Percentiles rank a stretch among this genome's conserved stretches.
phyloP scores from a whole-genome alignment of 2,888 invertebrate species.

The Macrosoma leucophasiata region DNA sequence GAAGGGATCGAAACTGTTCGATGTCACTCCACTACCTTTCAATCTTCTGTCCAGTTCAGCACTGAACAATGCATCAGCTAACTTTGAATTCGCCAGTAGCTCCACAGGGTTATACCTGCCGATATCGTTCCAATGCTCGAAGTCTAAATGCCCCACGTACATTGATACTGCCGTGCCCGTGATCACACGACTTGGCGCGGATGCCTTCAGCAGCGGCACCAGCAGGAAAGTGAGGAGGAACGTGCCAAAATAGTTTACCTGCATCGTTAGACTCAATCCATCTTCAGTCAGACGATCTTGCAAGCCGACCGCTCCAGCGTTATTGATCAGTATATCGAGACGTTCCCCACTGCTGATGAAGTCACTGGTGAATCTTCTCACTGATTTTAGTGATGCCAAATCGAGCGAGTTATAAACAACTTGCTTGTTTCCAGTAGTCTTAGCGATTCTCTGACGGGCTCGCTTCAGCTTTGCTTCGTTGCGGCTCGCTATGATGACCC shows the following conservation, averaged over 20 bases:
- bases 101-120: conserved; percentile 42
- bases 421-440: conserved; percentile 44
- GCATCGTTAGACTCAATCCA: conserved; percentile 79
- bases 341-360: conserved; percentile 48
- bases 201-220: conserved; percentile 64
- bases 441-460: conserved; percentile 46
- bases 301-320: conserved; percentile 70
- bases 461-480: conserved; percentile 56
- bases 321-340: conserved; percentile 74
- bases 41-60: conserved; percentile 74
- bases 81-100: conserved; percentile 62
- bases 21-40: conserved; percentile 76
- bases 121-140: conserved; percentile 53
- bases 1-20: conserved; percentile 78
- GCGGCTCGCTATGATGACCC: conserved; percentile 69
- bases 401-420: conserved; percentile 52
- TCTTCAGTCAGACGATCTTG: conserved; percentile 74
- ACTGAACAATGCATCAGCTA: conserved; percentile 78
- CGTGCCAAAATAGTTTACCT: conserved; percentile 82
- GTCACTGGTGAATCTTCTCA: conserved; percentile 71
- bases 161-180: conserved; percentile 79
- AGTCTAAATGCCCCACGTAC: conserved; percentile 55
- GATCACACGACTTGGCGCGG: conserved; percentile 77
- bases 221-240: conserved; percentile 83
- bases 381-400: conserved; percentile 60